phyloP scores from a whole-genome alignment of 2,888 invertebrate genomes.

The Plagodis dolabraria region DNA sequence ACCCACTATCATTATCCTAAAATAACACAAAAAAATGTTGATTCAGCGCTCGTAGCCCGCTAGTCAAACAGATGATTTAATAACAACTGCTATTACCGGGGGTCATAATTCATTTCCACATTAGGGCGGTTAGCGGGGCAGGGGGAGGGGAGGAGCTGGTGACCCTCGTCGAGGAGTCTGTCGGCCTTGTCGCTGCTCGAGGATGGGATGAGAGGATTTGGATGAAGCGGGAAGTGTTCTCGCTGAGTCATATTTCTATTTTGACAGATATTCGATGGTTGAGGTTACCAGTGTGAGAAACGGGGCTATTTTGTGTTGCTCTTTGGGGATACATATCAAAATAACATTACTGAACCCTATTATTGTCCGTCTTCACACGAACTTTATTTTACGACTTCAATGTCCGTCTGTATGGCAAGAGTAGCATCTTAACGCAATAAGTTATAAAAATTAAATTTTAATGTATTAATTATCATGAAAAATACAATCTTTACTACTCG shows the following conservation, averaged over 20 bases:
- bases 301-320: too few relatives aligned
- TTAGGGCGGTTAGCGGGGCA: slow-evolving; percentile 44
- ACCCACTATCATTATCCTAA: slow-evolving; percentile 4
- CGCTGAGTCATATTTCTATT: slow-evolving; percentile 13
- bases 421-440: too few relatives aligned
- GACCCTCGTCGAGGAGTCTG: slow-evolving; percentile 29
- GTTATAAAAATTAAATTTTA: too few relatives aligned
- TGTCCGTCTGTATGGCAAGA: too few relatives aligned
- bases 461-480: too few relatives aligned
- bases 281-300: slow-evolving; percentile 1
- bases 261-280: slow-evolving; percentile 16
- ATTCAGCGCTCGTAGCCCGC: slow-evolving; percentile 23
- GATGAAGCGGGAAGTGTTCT: slow-evolving; percentile 14
- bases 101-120: slow-evolving; percentile 67
- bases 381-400: too few relatives aligned
- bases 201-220: slow-evolving; percentile 27
- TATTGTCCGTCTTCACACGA: too few relatives aligned
- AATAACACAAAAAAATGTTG: slow-evolving; percentile 28
- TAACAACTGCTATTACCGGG: slow-evolving; percentile 59
- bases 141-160: slow-evolving; percentile 31
- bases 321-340: too few relatives aligned
- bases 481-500: too few relatives aligned
- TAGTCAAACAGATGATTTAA: slow-evolving; percentile 53
- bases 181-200: slow-evolving; percentile 38
- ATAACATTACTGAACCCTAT: too few relatives aligned